Evolutionary conservation across 1,140 invertebrate species (phyloP), one percentile per base, ranked within the genome.

Genomic region (Eciton burchellii): DNA sequence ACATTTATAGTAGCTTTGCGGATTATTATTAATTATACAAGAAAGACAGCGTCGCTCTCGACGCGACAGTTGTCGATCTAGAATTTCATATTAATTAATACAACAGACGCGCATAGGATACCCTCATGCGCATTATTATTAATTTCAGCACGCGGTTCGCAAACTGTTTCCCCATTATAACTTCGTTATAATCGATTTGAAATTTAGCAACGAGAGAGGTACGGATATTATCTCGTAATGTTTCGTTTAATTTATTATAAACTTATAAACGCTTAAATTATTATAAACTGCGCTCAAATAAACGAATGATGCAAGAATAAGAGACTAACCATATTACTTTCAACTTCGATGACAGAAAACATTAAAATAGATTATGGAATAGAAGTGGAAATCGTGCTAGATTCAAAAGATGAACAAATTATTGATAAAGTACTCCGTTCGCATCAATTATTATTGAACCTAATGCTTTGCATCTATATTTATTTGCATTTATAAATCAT

Each of bases 21-120:
- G 24, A 79, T 79, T n/a, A 79, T 68, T 70, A 68, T 68, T 68
- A 68, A 79, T 79, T 77, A 77, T 77, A 68, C 74, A 79, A 79
- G 63, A 45, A 68, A 79, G 24, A n/a, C 16, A 8, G 8, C 52
- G 29, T 35, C 29, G 16, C 63, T 70, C 62, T 16, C 35, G 35
- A 41, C 63, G 12, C 56, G 63, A 79, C 63, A 79, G 74, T 79
- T 79, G 74, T 49, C 24, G 63, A 79, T 79, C 49, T 79, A 70
- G 74, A 79, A 68, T 79, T 79, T 79, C 74, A 70, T 79, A 70
- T 79, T 79, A 79, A 79, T 79, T 79, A 79, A 79, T 79, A 79
- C 29, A 79, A 79, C 63, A 79, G 74, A 79, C 21, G 63, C 35
- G 72, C 16, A 21, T 54, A 6, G 49, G 24, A 56, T 79, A 35